Percentiles rank a stretch among this genome's conserved stretches.
phyloP scores from a whole-genome alignment of 1,140 invertebrate species.

The Saxidomus purpurata region DNA sequence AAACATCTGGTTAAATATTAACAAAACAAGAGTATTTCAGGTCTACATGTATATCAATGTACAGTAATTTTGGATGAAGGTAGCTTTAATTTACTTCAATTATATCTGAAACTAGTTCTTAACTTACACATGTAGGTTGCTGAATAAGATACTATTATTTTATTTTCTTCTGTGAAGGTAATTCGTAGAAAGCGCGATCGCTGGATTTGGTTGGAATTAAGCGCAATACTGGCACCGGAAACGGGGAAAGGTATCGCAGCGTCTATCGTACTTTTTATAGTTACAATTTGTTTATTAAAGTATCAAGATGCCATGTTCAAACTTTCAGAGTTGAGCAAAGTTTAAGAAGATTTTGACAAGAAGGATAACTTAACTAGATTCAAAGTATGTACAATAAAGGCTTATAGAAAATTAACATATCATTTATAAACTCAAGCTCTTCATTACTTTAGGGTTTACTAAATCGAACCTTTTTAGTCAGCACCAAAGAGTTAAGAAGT shows the following conservation, averaged over 20 bases:
- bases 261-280: too few relatives aligned
- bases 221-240: conserved; percentile 16
- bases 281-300: too few relatives aligned
- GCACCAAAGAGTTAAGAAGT: background rate
- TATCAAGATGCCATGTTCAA: too few relatives aligned
- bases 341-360: too few relatives aligned
- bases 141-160: background rate
- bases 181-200: background rate
- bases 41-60: too few relatives aligned
- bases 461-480: background rate
- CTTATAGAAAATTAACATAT: background rate
- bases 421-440: background rate
- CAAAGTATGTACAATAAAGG: background rate
- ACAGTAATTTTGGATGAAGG: background rate
- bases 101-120: background rate
- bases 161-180: background rate
- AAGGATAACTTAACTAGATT: background rate
- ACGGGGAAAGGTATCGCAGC: background rate
- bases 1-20: background rate
- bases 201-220: conserved; percentile 16
- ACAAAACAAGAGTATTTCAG: too few relatives aligned
- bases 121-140: background rate
- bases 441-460: background rate
- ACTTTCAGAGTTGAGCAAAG: too few relatives aligned
- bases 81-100: background rate